phyloP scores from a whole-genome alignment of 2,797 vertebrate genomes.

The Alcedo atthis region DNA sequence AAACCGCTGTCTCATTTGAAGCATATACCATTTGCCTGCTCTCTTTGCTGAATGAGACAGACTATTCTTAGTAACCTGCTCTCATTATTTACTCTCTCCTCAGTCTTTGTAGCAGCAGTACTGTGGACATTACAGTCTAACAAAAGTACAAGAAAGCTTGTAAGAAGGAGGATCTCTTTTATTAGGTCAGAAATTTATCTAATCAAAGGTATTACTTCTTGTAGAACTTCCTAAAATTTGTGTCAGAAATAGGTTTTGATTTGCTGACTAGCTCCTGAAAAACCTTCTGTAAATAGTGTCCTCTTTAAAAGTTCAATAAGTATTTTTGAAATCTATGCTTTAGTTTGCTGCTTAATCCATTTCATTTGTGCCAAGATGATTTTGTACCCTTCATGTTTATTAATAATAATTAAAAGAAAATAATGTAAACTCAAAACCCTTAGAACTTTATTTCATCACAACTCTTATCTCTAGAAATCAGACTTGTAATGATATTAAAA shows the following conservation, averaged over 20 bases:
- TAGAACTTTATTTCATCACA: neutral
- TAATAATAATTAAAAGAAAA: neutral
- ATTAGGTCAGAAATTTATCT: neutral
- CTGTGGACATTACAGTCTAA: neutral
- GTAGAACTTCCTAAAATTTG: neutral
- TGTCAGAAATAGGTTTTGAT: neutral
- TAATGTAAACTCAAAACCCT: neutral
- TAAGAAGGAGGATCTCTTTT: neutral
- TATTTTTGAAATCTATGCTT: neutral
- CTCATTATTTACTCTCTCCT: neutral
- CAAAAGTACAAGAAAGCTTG: neutral
- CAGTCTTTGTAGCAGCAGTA: neutral
- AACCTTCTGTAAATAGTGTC: neutral
- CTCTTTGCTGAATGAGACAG: neutral
- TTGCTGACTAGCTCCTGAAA: neutral
- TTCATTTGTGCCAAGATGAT: neutral
- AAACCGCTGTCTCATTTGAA: neutral
- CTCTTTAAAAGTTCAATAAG: neutral
- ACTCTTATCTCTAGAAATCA: slow-evolving; percentile 6
- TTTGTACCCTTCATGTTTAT: neutral
- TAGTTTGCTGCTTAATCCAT: neutral
- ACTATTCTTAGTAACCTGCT: neutral
- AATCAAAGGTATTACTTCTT: neutral
- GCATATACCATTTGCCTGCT: neutral
- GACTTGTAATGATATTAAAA: slow-evolving; percentile 18